A percentile compares a stretch with the other conserved stretches of the same genome.
Conservation (phyloP, 2,888 invertebrate species). For the Sinotaia quadrata region DNA sequence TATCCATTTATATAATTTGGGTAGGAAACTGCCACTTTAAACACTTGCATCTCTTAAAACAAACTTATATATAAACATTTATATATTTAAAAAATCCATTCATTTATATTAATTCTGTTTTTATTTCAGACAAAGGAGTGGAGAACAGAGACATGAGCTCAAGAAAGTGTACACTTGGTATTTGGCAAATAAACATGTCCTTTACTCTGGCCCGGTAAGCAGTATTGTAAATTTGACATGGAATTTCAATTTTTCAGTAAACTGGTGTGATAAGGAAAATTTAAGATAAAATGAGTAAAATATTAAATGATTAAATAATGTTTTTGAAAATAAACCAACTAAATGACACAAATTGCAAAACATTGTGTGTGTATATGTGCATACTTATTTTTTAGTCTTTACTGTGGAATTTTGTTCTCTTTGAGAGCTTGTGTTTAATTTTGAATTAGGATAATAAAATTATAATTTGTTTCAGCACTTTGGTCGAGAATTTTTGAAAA, state of each 20-base stretch:
- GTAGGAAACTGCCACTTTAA: too few relatives aligned
- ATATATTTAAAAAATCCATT: neutral
- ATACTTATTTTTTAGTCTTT: neutral
- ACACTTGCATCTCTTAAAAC: neutral
- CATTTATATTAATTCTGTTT: neutral
- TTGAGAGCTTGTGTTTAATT: neutral
- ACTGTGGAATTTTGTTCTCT: neutral
- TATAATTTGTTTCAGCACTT: conserved; percentile 47
- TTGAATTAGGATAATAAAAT: neutral
- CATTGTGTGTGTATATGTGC: neutral
- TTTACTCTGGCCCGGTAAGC: conserved; percentile 64
- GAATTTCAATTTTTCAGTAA: neutral
- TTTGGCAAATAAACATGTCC: conserved; percentile 57
- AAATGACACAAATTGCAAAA: too few relatives aligned
- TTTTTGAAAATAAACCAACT: too few relatives aligned
- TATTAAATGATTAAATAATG: neutral
- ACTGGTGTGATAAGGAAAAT: neutral
- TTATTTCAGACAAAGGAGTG: conserved; percentile 41
- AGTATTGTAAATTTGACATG: neutral
- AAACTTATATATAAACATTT: neutral
- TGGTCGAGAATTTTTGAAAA: conserved; percentile 48
- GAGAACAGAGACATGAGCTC: conserved; percentile 52
- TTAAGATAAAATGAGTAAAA: neutral
- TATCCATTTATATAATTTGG: too few relatives aligned
- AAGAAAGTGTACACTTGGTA: conserved; percentile 63